A percentile compares a stretch with the other conserved stretches of the same genome.
Conservation (phyloP, 1,140 invertebrate species). For the Eriocheir sinensis region DNA sequence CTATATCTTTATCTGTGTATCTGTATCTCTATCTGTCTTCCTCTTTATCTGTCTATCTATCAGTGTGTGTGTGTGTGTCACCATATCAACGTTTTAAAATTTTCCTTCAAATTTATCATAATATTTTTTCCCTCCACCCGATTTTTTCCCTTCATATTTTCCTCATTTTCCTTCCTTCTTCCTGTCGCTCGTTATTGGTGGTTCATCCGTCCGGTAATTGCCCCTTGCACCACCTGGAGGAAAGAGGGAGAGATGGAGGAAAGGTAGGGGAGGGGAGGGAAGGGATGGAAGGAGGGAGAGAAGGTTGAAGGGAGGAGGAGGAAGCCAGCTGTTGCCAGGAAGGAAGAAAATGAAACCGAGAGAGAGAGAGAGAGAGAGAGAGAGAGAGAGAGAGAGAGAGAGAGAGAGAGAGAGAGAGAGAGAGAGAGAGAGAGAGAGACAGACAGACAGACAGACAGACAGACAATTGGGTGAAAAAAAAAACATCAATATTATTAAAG, state of each 20-base stretch:
- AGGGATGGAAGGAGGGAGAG: not conserved
- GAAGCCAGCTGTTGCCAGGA: not conserved
- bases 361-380: constrained; percentile 22
- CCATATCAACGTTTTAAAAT: too few species aligned
- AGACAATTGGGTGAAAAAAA: too few species aligned
- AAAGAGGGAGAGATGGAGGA: not conserved
- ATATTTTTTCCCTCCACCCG: not conserved
- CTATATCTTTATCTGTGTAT: too few species aligned
- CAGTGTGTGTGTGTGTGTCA: too few species aligned
- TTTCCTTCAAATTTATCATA: too few species aligned
- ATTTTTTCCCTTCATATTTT: constrained; percentile 11
- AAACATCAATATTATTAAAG: not conserved
- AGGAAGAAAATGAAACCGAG: not conserved
- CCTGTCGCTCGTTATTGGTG: not conserved
- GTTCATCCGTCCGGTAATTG: not conserved
- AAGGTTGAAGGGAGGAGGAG: not conserved
- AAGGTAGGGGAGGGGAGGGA: not conserved
- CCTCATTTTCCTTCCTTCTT: not conserved
- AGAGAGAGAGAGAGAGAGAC: not conserved
- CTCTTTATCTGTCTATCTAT: too few species aligned
- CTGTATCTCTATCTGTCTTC: too few species aligned
- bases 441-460: not conserved
- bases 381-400: not conserved
- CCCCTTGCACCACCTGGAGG: not conserved
- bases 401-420: not conserved